A percentile compares a stretch with the other conserved stretches of the same genome.
Conservation (phyloP, 2,888 invertebrate species). For the Agonopterix arenella region DNA sequence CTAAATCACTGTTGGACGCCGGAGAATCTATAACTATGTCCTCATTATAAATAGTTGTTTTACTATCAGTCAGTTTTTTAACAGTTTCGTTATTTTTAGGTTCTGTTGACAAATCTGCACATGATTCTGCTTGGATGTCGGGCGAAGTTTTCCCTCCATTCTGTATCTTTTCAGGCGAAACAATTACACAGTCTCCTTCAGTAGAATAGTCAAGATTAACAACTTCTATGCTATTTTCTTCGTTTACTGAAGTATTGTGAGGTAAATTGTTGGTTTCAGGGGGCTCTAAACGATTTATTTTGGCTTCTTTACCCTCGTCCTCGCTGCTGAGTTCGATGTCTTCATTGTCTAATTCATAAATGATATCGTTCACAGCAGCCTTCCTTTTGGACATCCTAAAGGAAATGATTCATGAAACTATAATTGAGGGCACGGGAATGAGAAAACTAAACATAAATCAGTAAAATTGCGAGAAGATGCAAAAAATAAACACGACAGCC, state of each 20-base stretch:
- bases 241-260: slow-evolving; percentile 18
- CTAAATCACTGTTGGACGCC: slow-evolving; percentile 42
- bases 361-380: slow-evolving; percentile 60
- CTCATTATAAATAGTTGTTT: slow-evolving; percentile 46
- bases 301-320: slow-evolving; percentile 56
- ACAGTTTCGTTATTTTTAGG: not conserved
- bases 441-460: not conserved
- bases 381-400: slow-evolving; percentile 62
- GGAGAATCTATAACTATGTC: slow-evolving; percentile 57
- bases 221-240: slow-evolving; percentile 27
- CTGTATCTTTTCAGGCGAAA: slow-evolving; percentile 18
- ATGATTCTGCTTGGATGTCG: slow-evolving; percentile 1
- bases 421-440: slow-evolving; percentile 1
- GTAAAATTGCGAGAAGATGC: slow-evolving; percentile 1
- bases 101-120: not conserved
- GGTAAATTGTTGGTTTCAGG: slow-evolving; percentile 16
- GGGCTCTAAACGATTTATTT: slow-evolving; percentile 40
- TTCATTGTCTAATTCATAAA: slow-evolving; percentile 70
- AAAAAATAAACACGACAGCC: slow-evolving; percentile 5
- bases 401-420: slow-evolving; percentile 7
- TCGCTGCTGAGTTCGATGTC: slow-evolving; percentile 65
- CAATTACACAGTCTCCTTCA: slow-evolving; percentile 22
- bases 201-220: slow-evolving; percentile 20
- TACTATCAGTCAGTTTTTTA: slow-evolving; percentile 9
- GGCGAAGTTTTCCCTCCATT: slow-evolving; percentile 64